Evolutionary conservation across 2,113 vertebrate genomes (phyloP).

Genomic region (Equus quagga): DNA sequence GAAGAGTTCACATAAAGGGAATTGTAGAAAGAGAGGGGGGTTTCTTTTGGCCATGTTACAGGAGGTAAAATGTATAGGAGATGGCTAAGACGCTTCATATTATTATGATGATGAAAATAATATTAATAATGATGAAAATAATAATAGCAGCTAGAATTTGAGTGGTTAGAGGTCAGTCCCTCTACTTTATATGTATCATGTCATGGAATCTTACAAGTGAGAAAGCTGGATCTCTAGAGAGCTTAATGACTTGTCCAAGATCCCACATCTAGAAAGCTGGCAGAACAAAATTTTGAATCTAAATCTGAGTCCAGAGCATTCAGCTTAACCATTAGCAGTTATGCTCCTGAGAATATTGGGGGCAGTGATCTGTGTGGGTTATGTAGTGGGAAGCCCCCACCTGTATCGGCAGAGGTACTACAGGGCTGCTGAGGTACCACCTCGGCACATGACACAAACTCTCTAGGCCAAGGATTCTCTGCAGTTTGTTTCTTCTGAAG

Average conservation of each 20-base stretch:
- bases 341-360: neutral
- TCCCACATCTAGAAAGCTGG: neutral
- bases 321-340: neutral
- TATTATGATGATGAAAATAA: neutral
- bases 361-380: neutral
- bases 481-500: constrained; percentile 31
- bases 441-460: neutral
- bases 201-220: neutral
- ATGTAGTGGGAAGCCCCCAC: neutral
- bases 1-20: neutral
- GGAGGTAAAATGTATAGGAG: neutral
- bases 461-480: neutral
- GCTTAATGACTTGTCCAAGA: neutral
- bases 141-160: neutral
- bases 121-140: neutral
- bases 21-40: neutral
- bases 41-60: neutral
- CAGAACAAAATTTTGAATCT: constrained; percentile 2
- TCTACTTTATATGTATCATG: constrained; percentile 10
- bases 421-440: neutral
- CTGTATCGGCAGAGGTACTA: neutral
- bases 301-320: neutral
- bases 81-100: neutral
- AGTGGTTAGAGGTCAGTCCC: neutral
- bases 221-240: constrained; percentile 4